Evolutionary conservation across 1,140 invertebrate species (phyloP), one percentile per base, ranked within the genome.

Genomic region (Orius insidiosus): DNA sequence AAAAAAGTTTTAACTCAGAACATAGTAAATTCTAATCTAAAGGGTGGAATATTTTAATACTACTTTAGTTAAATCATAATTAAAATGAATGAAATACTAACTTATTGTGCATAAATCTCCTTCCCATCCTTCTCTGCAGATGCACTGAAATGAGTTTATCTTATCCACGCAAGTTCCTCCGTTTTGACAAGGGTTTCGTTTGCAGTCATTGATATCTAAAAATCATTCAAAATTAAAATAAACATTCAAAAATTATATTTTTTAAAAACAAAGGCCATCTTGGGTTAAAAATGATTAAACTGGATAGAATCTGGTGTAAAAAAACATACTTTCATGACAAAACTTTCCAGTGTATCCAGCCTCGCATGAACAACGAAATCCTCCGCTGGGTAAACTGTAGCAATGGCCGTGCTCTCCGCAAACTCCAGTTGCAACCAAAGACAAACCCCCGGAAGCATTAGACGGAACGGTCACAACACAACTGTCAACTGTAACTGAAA

Each of bases 401-500:
- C 84, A 88, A 55, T 76, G 75, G 33, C 84, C 81, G 59, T 85
- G 80, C 31, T 83, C 78, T 38, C 80, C 80, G 57, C 85, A 89
- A 15, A 62, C 55, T 24, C 61, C 64, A 31, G 49, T 43, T n/a
- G n/a, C n/a, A n/a, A n/a, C n/a, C n/a, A n/a, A n/a, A n/a, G n/a
- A n/a, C n/a, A n/a, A n/a, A 10, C 48, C 46, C 13, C 15, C 46
- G 8, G 45, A 18, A 2, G 16, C 31, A 35, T 45, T 40, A 10
- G 49, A 34, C 9, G 39, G 18, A 6, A n/a, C n/a, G n/a, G n/a
- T n/a, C n/a, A 49, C 48, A 14, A 37, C 34, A 38, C 50, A 45
- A 45, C 53, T 54, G 24, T 51, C 43, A 13, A 52, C 9, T 16
- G 14, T 33, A 33, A 33, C 32, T 33, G 32, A 7, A 33, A 7